Base-by-base conservation (phyloP, 2,797 vertebrate species). In the Chrosomus eos region DNA sequence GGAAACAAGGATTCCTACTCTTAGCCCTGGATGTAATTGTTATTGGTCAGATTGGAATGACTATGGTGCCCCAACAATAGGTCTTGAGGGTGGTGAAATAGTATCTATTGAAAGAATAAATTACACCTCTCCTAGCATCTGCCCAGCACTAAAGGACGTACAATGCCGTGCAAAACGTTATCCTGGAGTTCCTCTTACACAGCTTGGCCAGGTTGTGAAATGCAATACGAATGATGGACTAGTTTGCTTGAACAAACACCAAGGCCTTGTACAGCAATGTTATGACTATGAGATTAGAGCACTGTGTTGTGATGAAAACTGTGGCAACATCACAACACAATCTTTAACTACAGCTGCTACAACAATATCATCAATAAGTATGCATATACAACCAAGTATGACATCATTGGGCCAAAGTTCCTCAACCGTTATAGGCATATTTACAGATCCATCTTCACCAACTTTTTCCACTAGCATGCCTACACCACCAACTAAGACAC, bases 81-180 rank as follows among this genome's bases (percentile, higher is more conserved):
- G 87, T 28, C 85, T 76, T 43, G n/a, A 88, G 28, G 90, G 90
- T 45, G 90, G 90, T 13, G 87, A 92, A 3, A 10, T 84, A 73
- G 85, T 90, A 77, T 70, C 88, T 9, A 90, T 92, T 21, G 3
- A 80, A 64, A 72, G 53, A 1, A 84, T 91, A 8, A 80, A 43
- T n/a, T 19, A 86, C 36, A 77, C 76, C 26, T 75, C 74, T 68
- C 14, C n/a, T 38, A 60, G 8, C 11, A 5, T 18, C 73, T 68
- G 16, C 10, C 31, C 43, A 31, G 18, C 26, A 0, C 70, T 79
- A 45, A 38, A 23, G 8, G 26, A 26, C 2, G 67, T 86, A 10
- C n/a, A 87, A 10, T 89, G 88, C 16, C 81, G 84, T 43, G 84
- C 88, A 40, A 86, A 64, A 33, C 58, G 11, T 36, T 85, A 82